Conservation (phyloP, 2,888 invertebrate genomes). For the Scaptomyza tumidula region DNA sequence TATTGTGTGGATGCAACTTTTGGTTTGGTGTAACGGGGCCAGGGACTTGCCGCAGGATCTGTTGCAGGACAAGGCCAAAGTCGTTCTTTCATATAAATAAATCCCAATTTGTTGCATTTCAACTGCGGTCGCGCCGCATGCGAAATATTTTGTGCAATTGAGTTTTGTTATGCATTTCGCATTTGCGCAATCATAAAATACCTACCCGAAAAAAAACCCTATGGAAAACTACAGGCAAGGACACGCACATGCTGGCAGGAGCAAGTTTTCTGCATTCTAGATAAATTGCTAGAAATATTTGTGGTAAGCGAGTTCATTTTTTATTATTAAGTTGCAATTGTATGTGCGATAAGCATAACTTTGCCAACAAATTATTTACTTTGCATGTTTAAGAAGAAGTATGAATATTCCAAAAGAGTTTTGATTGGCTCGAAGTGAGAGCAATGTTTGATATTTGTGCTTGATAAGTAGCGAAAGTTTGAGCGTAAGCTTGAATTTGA, state of each 20-base stretch:
- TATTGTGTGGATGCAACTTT: conserved; percentile 26
- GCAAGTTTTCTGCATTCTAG: conserved; percentile 52
- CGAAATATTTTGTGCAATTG: conserved; percentile 71
- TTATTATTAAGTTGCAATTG: conserved; percentile 39
- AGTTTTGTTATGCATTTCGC: conserved; percentile 76
- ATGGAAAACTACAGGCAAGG: conserved; percentile 44
- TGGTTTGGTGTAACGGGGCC: conserved; percentile 16
- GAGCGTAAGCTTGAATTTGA: conserved; percentile 6
- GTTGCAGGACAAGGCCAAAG: conserved; percentile 45
- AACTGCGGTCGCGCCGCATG: conserved; percentile 46
- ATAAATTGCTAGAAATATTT: conserved; percentile 62
- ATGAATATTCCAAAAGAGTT: conserved; percentile 20
- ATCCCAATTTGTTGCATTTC: conserved; percentile 69
- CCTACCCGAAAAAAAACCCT: conserved; percentile 8
- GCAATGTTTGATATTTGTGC: conserved; percentile 4
- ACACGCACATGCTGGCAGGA: conserved; percentile 54
- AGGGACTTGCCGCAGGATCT: conserved; percentile 21
- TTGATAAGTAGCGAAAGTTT: neutral
- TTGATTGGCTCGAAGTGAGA: conserved; percentile 32
- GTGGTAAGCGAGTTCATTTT: conserved; percentile 46
- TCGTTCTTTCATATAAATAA: conserved; percentile 52
- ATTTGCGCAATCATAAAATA: conserved; percentile 68
- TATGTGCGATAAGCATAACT: conserved; percentile 66
- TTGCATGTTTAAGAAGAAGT: conserved; percentile 19
- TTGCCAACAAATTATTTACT: conserved; percentile 64